Evolutionary conservation across 1,140 invertebrate species (phyloP), one percentile per base, ranked within the genome.

Genomic region (Solen grandis): DNA sequence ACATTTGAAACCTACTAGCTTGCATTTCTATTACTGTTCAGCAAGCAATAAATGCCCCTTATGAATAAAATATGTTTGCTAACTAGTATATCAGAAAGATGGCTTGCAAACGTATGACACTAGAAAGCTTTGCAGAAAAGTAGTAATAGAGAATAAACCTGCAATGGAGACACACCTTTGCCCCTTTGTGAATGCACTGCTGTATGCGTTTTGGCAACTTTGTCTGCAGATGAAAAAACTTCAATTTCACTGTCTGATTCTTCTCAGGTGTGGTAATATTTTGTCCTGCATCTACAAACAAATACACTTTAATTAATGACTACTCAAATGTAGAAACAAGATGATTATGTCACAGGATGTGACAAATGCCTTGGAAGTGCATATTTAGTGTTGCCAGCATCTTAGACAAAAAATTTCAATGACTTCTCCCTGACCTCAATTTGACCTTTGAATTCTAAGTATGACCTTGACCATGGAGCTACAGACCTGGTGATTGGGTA

Each of bases 101-200:
- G 27, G 27, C n/a, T 54, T 19, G 27, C 27, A 25, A 19, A 19
- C 27, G n/a, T 54, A 54, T 22, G 27, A 25, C n/a, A 54, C n/a
- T 54, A 54, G 27, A 54, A 54, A 54, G 52, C 52, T 54, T 54
- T 19, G 52, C 52, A 54, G 52, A 54, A 54, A 54, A 54, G 52
- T 2, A 54, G 52, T 54, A 22, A 22, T 25, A 8, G 52, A 8
- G 27, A 54, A 54, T 22, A 54, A 54, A 54, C 2, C 19, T 22
- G n/a, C 52, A 54, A n/a, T n/a, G n/a, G n/a, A n/a, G n/a, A n/a
- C n/a, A n/a, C n/a, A n/a, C n/a, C n/a, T n/a, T n/a, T n/a, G n/a
- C n/a, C n/a, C n/a, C n/a, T n/a, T n/a, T n/a, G n/a, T n/a, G n/a
- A n/a, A n/a, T n/a, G n/a, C n/a, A n/a, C n/a, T n/a, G n/a, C n/a